Conservation (phyloP, 2,888 invertebrate genomes). For the Drosophila lutescens region DNA sequence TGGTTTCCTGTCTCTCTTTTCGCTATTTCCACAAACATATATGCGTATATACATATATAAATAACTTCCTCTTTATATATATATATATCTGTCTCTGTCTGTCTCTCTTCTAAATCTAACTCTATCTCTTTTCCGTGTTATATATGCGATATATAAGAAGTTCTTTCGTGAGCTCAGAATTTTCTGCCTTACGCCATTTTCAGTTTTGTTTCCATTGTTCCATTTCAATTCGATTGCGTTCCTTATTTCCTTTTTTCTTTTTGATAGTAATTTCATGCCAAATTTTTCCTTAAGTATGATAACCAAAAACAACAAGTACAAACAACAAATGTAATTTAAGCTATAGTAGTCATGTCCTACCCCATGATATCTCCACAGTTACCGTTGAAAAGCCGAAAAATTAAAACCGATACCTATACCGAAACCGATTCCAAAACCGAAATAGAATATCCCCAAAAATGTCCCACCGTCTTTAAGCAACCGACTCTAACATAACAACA, state of each 20-base stretch:
- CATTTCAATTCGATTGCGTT: constrained; percentile 26
- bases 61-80: constrained; percentile 14
- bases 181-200: constrained; percentile 13
- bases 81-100: constrained; percentile 37
- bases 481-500: constrained; percentile 70
- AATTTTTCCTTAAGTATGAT: constrained; percentile 24
- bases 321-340: constrained; percentile 34
- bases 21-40: constrained; percentile 11
- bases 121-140: constrained; percentile 25
- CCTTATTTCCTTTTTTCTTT: constrained; percentile 6
- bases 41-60: constrained; percentile 42
- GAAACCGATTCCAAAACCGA: not conserved
- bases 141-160: constrained; percentile 21
- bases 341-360: constrained; percentile 30
- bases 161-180: constrained; percentile 15
- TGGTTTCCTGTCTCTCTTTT: constrained; percentile 26
- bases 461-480: constrained; percentile 47
- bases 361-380: constrained; percentile 33
- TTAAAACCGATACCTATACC: constrained; percentile 9
- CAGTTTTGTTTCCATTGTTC: constrained; percentile 7
- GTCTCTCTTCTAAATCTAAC: constrained; percentile 42
- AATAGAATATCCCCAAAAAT: constrained; percentile 6
- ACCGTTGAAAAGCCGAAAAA: constrained; percentile 16
- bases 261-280: constrained; percentile 19
- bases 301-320: constrained; percentile 33